Base-by-base conservation (phyloP, 2,888 invertebrate species). In the Diachrysia chrysitis region DNA sequence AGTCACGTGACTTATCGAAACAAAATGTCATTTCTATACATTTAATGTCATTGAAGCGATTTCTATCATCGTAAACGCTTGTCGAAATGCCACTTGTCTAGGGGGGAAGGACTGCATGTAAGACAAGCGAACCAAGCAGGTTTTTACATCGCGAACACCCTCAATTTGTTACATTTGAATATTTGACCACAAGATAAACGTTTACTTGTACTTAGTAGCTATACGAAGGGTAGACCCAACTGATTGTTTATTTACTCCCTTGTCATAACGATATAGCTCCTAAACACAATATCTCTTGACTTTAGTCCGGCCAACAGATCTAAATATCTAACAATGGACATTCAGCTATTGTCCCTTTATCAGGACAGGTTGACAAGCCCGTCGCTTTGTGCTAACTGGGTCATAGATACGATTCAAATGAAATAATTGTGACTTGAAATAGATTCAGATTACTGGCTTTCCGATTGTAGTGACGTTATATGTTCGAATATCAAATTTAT, bases 381-480 rank as follows among this genome's bases (percentile, higher is more conserved):
- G n/a, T n/a, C 78, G 66, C 74, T 69, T 78, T 78, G 70, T 78
- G 54, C n/a, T 60, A 78, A 78, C 71, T 78, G 23, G 78, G 78
- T 78, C 81, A 66, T 42, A 66, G 73, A 78, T 80, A 73, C 61
- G 42, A 70, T 76, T 75, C 60, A 75, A 63, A 75, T 69, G 75
- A 75, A 21, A 19, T 51, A 51, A 57, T 74, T 78, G 69, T 37
- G 61, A 62, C 61, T 58, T 53, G 57, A 53, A 1, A 32, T 32
- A 63, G 63, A 68, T 77, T 67, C 3, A 32, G 10, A 14, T 17
- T 53, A 23, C 23, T 53, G n/a, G 53, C n/a, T 51, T 2, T 14
- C n/a, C 19, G 19, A 21, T 16, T 57, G 6, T 21, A 29, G 48
- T 32, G 21, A 51, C 48, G 48, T 21, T 51, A 51, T 54, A 25